Evolutionary conservation across 2,113 vertebrate species (phyloP).

Genomic region (Mus spicilegus): DNA sequence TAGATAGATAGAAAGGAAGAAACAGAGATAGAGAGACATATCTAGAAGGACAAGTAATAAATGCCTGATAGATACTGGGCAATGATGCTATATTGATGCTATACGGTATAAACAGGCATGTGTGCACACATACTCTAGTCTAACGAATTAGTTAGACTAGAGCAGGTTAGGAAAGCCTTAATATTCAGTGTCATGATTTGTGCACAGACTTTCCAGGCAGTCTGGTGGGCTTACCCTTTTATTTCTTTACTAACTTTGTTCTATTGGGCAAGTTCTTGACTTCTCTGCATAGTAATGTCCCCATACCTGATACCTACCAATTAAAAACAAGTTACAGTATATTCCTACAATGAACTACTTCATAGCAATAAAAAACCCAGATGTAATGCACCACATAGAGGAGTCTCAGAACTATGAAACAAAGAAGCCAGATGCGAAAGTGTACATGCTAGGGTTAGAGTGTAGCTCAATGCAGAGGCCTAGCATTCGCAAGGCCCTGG

Average conservation of each 20-base stretch:
- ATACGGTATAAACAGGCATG: background rate
- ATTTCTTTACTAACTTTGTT: background rate
- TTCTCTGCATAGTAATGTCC: background rate
- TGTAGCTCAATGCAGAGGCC: background rate
- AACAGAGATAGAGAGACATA: background rate
- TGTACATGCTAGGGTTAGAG: rapidly evolving
- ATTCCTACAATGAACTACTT: background rate
- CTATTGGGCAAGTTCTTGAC: too few species aligned
- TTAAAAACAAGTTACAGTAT: background rate
- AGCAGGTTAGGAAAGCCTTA: background rate
- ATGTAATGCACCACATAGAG: background rate
- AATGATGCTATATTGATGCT: background rate
- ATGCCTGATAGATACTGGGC: background rate
- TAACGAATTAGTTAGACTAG: background rate
- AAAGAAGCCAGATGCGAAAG: background rate
- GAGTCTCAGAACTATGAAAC: background rate
- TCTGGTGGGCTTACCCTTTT: background rate
- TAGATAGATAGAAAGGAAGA: background rate
- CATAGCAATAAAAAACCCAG: background rate
- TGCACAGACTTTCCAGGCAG: background rate
- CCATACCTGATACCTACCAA: background rate
- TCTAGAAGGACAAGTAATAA: background rate
- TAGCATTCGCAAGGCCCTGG: background rate
- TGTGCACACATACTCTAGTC: background rate
- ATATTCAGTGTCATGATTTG: too few species aligned